Conservation (phyloP, 1,140 invertebrate genomes). For the Hyphantria cunea region DNA sequence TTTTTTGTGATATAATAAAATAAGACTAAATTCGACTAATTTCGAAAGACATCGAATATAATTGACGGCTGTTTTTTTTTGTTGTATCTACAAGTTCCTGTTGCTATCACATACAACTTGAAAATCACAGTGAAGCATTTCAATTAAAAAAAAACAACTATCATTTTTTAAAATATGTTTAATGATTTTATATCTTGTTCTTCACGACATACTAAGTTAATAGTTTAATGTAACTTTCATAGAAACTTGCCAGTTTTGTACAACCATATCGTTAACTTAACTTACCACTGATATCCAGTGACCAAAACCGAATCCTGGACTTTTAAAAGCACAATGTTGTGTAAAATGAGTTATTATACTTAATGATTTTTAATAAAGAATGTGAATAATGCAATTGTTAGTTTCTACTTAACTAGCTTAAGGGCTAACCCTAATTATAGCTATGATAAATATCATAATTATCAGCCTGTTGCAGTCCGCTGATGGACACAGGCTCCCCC, state of each 20-base stretch:
- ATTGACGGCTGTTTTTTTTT: constrained; percentile 2
- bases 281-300: constrained; percentile 14
- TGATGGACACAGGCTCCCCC: too few species aligned
- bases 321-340: constrained; percentile 21
- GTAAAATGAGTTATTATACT: constrained; percentile 30
- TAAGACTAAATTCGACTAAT: constrained; percentile 23
- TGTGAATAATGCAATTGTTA: constrained; percentile 9
- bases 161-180: not conserved
- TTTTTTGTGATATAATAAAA: constrained; percentile 17
- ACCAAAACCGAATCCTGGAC: not conserved
- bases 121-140: constrained; percentile 3
- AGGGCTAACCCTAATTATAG: too few species aligned
- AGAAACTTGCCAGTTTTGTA: constrained; percentile 14
- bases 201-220: too few species aligned
- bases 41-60: constrained; percentile 25
- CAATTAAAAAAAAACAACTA: not conserved
- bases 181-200: too few species aligned
- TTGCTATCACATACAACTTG: constrained; percentile 8
- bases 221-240: too few species aligned
- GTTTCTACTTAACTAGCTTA: not conserved
- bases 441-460: too few species aligned
- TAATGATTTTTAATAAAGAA: constrained; percentile 38
- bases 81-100: constrained; percentile 6
- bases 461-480: too few species aligned
- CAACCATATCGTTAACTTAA: constrained; percentile 8